A percentile compares a stretch with the other conserved stretches of the same genome.
phyloP scores from a whole-genome alignment of 2,797 vertebrate genomes.

The Enteromius treurensis region DNA sequence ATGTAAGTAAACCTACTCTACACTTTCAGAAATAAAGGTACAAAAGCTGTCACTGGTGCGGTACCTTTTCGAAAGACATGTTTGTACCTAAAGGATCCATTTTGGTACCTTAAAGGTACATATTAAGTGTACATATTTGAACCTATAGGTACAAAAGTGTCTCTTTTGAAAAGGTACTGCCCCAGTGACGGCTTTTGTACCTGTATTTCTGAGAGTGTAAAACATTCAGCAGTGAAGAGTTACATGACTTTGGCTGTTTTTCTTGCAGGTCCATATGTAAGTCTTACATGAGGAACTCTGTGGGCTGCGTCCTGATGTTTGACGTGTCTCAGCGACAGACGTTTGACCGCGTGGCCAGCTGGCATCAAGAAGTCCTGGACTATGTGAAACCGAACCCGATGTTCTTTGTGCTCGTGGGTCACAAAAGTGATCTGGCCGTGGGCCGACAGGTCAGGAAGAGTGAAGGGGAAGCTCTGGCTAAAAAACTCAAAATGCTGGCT shows the following conservation, averaged over 20 bases:
- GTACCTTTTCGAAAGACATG: too few relatives aligned
- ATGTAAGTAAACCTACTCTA: too few relatives aligned
- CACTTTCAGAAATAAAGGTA: too few relatives aligned
- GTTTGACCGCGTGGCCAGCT: conserved; percentile 46
- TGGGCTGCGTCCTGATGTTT: conserved; percentile 60
- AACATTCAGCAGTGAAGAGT: background rate
- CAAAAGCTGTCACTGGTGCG: too few relatives aligned
- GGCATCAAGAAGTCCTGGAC: conserved; percentile 56
- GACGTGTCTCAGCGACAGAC: conserved; percentile 55
- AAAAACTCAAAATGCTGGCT: conserved; percentile 56
- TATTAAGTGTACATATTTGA: too few relatives aligned
- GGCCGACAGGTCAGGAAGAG: conserved; percentile 45
- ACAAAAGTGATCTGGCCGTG: conserved; percentile 55
- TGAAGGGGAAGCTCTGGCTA: conserved; percentile 54
- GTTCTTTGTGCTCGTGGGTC: conserved; percentile 60
- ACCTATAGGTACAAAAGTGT: too few relatives aligned
- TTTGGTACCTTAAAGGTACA: too few relatives aligned
- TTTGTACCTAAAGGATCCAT: too few relatives aligned
- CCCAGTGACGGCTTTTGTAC: too few relatives aligned
- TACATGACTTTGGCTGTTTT: too few relatives aligned
- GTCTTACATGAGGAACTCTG: conserved; percentile 64
- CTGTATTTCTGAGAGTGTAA: background rate
- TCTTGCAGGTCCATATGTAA: conserved; percentile 57
- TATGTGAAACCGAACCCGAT: conserved; percentile 58
- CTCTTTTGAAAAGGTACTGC: too few relatives aligned